phyloP scores from a whole-genome alignment of 2,888 invertebrate species.

The Anaspis maculata region DNA sequence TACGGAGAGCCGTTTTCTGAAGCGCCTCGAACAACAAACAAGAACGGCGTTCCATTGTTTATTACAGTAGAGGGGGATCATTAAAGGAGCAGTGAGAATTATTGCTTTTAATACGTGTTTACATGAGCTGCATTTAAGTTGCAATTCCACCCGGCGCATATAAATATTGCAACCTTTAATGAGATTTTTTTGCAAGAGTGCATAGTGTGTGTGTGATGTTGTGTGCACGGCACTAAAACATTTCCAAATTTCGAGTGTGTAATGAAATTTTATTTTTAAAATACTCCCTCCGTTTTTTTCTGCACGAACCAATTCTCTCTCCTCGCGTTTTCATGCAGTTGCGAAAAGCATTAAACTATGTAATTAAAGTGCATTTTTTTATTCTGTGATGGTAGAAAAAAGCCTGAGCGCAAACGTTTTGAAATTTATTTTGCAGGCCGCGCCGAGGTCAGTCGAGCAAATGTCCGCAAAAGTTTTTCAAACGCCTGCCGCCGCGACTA shows the following conservation, averaged over 20 bases:
- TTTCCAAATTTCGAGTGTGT: constrained; percentile 17
- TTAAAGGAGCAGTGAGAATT: constrained; percentile 24
- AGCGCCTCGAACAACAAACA: background rate
- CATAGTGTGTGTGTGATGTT: no score
- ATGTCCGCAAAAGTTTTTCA: no score
- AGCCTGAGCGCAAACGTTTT: constrained; percentile 2
- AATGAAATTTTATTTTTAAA: constrained; percentile 18
- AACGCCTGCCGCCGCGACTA: no score
- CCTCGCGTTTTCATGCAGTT: constrained; percentile 10
- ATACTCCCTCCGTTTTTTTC: constrained; percentile 3
- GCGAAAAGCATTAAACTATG: constrained; percentile 13
- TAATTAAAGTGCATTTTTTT: constrained; percentile 15
- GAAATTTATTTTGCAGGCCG: no score
- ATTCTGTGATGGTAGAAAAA: no score
- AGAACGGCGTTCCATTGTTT: constrained; percentile 11
- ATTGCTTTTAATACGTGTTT: constrained; percentile 28
- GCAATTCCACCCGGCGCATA: constrained; percentile 20
- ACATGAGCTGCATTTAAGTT: constrained; percentile 23
- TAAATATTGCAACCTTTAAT: no score
- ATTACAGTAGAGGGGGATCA: constrained; percentile 24
- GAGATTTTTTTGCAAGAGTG: constrained; percentile 18
- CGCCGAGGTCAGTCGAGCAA: no score
- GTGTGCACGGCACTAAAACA: constrained; percentile 12
- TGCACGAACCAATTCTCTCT: constrained; percentile 8
- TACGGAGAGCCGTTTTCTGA: no score